Percentiles rank a stretch among this genome's conserved stretches.
Evolutionary conservation across 2,888 invertebrate genomes (phyloP).

Genomic region (Calameuta pallipes): DNA sequence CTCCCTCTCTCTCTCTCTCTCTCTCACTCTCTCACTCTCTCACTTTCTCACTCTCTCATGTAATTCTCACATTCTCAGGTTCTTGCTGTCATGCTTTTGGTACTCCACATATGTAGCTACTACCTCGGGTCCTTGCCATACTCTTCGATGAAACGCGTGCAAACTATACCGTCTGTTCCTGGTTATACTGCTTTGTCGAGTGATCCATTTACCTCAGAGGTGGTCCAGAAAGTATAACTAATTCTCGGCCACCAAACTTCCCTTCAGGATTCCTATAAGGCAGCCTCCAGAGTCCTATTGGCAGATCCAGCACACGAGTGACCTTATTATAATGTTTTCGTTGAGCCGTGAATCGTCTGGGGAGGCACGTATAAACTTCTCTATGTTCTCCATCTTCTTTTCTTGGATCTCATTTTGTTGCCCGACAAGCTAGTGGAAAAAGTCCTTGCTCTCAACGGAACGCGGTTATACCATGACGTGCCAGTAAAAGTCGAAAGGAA

Average conservation of each 20-base stretch:
- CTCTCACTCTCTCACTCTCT: not conserved
- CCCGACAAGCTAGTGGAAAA: not conserved
- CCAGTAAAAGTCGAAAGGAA: not conserved
- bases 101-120: not conserved
- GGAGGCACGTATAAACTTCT: not conserved
- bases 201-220: not conserved
- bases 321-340: not conserved
- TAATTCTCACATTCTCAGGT: not conserved
- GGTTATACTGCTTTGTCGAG: not conserved
- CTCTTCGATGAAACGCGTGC: not conserved
- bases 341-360: not conserved
- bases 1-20: not conserved
- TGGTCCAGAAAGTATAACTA: not conserved
- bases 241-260: not conserved
- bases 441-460: not conserved
- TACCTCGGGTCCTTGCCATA: not conserved
- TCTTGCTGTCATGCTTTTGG: not conserved
- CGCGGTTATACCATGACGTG: not conserved
- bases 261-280: not conserved
- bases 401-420: not conserved
- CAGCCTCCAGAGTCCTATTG: not conserved
- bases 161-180: not conserved
- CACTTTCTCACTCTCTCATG: not conserved
- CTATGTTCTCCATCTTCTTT: not conserved
- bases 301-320: not conserved